These are phyloP conservation scores for Hedychridium roseum DNA, from an alignment of 2,888 invertebrate genomes.

Conservation along the genomic window DNA sequence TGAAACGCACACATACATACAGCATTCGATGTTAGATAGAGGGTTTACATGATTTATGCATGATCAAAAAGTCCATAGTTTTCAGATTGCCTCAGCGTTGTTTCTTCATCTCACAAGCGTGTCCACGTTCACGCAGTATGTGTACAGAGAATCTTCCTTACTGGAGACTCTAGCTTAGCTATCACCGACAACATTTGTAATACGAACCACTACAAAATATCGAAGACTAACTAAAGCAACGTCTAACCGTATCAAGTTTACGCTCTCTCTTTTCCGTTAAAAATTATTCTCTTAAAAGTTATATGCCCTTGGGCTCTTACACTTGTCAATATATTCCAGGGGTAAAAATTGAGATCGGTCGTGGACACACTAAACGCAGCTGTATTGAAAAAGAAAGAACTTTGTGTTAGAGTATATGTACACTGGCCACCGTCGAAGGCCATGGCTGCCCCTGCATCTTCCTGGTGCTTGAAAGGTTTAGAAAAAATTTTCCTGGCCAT, in stretches of 20 bases:
- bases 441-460: slow-evolving; percentile 49
- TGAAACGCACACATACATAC: slow-evolving; percentile 20
- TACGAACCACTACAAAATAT: slow-evolving; percentile 19
- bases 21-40: slow-evolving; percentile 45
- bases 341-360: slow-evolving; percentile 28
- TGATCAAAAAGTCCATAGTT: slow-evolving; percentile 65
- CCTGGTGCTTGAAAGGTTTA: slow-evolving; percentile 52
- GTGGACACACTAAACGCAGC: slow-evolving; percentile 56
- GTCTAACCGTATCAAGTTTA: slow-evolving; percentile 45
- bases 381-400: slow-evolving; percentile 48
- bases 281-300: slow-evolving; percentile 19
- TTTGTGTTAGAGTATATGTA: slow-evolving; percentile 47
- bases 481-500: slow-evolving; percentile 54
- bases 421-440: slow-evolving; percentile 46
- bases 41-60: slow-evolving; percentile 52
- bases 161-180: slow-evolving; percentile 46
- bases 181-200: slow-evolving; percentile 15
- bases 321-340: slow-evolving; percentile 13
- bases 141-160: slow-evolving; percentile 34
- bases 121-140: slow-evolving; percentile 47
- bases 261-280: slow-evolving; percentile 47
- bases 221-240: slow-evolving; percentile 32
- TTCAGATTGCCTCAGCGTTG: slow-evolving; percentile 64
- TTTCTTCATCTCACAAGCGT: slow-evolving; percentile 59
- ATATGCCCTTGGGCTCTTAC: slow-evolving; percentile 28